These are phyloP conservation scores for Xenotilapia longispinis DNA, from an alignment of 2,113 vertebrate species.

Conservation along the genomic window DNA sequence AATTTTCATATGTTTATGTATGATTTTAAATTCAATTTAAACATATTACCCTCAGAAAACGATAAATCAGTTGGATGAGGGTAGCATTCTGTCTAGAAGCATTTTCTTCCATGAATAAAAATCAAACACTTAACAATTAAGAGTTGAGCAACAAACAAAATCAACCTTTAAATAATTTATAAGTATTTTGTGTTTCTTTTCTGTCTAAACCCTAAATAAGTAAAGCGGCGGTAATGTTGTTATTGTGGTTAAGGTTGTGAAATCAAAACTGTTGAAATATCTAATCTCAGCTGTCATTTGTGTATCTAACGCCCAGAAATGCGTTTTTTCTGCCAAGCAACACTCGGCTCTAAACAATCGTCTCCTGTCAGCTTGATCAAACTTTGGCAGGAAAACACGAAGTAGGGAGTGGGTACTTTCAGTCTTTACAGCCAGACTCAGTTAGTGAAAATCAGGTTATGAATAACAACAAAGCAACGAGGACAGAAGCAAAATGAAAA, in stretches of 20 bases:
- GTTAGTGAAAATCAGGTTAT: not conserved
- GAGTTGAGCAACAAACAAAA: not conserved
- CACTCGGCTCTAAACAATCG: constrained; percentile 25
- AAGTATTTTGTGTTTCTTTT: not conserved
- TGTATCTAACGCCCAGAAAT: constrained; percentile 41
- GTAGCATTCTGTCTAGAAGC: rapidly evolving
- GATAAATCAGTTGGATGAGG: not conserved
- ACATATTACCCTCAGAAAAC: not conserved
- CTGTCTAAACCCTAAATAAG: not conserved
- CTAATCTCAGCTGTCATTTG: constrained; percentile 26
- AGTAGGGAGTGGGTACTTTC: not conserved
- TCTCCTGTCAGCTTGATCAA: constrained; percentile 45
- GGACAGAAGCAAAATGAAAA: not conserved
- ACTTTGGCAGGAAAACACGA: constrained; percentile 20
- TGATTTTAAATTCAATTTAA: not conserved
- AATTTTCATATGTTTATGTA: not conserved
- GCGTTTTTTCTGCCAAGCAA: constrained; percentile 19
- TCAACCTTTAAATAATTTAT: not conserved
- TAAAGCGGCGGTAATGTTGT: not conserved
- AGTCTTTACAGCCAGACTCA: not conserved
- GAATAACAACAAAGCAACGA: not conserved
- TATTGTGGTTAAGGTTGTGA: not conserved
- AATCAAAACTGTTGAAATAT: constrained; percentile 15
- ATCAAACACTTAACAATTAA: not conserved
- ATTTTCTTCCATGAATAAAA: not conserved